Evolutionary conservation across 2,113 vertebrate species (phyloP).

Genomic region (Macrotus californicus): DNA sequence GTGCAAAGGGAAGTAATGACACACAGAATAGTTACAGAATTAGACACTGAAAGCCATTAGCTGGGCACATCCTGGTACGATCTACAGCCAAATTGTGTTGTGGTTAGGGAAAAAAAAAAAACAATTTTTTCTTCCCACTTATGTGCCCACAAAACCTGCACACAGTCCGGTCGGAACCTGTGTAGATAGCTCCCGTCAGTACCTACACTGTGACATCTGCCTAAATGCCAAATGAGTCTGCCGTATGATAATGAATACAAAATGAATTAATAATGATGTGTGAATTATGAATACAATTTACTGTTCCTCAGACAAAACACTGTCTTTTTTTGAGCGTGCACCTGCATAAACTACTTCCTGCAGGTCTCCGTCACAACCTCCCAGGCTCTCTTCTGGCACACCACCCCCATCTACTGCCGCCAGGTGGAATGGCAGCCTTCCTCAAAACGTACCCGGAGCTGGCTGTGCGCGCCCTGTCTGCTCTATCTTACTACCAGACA

Average conservation of each 20-base stretch:
- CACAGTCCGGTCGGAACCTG: background rate
- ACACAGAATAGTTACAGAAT: constrained; percentile 33
- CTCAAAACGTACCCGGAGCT: rapidly evolving
- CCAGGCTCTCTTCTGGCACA: constrained; percentile 58
- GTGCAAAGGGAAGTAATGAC: constrained; percentile 40
- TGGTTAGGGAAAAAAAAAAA: background rate
- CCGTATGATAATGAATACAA: constrained; percentile 72
- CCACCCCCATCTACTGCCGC: constrained; percentile 76
- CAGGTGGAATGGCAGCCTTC: constrained; percentile 11
- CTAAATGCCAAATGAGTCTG: constrained; percentile 70
- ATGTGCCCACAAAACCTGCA: background rate
- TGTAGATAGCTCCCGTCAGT: constrained; percentile 11
- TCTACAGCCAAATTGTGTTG: constrained; percentile 25
- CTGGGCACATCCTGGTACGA: constrained; percentile 45
- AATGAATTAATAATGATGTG: constrained; percentile 71
- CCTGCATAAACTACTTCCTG: constrained; percentile 47
- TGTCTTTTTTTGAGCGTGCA: constrained; percentile 58
- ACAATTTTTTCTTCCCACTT: constrained; percentile 42
- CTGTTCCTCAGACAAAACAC: constrained; percentile 68
- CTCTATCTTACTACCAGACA: background rate
- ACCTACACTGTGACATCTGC: constrained; percentile 61
- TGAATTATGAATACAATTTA: constrained; percentile 73
- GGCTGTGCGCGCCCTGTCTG: background rate
- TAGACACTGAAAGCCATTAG: constrained; percentile 49
- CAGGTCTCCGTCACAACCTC: background rate